These are phyloP conservation scores for Champsocephalus gunnari DNA, from an alignment of 2,797 vertebrate genomes.

Conservation along the genomic window DNA sequence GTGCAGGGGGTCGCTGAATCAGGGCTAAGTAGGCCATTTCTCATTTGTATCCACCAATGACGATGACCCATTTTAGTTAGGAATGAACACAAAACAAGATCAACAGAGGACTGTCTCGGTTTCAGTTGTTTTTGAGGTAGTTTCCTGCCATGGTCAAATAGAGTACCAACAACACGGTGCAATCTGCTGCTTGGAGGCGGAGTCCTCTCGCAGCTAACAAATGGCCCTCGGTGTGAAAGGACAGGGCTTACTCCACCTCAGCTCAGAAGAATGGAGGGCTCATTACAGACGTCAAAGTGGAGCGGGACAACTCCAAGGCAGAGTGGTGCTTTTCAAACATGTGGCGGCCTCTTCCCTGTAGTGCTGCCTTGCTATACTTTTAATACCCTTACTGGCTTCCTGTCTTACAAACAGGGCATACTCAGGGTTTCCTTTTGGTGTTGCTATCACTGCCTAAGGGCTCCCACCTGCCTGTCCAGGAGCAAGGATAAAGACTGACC, in stretches of 20 bases:
- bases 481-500: conserved; percentile 46
- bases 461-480: conserved; percentile 47
- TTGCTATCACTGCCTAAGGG: conserved; percentile 50
- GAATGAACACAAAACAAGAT: conserved; percentile 49
- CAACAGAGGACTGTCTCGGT: conserved; percentile 31
- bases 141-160: conserved; percentile 22
- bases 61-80: conserved; percentile 61
- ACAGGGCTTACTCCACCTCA: conserved; percentile 24
- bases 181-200: conserved; percentile 3
- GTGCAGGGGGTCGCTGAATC: conserved; percentile 32
- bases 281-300: conserved; percentile 28
- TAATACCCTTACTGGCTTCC: conserved; percentile 44
- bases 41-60: conserved; percentile 56
- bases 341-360: conserved; percentile 48
- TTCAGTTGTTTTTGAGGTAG: conserved; percentile 33
- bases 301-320: conserved; percentile 28
- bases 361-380: conserved; percentile 52
- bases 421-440: conserved; percentile 32
- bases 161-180: conserved; percentile 28
- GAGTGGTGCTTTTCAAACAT: conserved; percentile 52
- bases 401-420: conserved; percentile 54
- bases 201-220: conserved; percentile 38
- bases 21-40: conserved; percentile 63
- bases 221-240: conserved; percentile 42
- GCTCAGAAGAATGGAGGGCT: conserved; percentile 28